Base-by-base conservation (phyloP, 2,888 invertebrate species). In the Synanthedon myopaeformis region DNA sequence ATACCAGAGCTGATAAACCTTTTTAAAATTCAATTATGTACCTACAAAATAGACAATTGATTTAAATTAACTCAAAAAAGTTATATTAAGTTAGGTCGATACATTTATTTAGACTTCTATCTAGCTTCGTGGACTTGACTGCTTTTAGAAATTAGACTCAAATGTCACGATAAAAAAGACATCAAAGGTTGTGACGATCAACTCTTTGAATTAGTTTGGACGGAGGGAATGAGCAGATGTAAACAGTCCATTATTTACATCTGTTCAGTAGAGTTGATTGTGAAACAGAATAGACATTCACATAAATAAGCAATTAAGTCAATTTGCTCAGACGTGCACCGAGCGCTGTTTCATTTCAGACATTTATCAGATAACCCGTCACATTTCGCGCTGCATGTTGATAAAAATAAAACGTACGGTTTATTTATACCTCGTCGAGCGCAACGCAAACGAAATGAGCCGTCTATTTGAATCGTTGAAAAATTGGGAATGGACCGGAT, bases 281-380 rank as follows among this genome's bases (percentile, higher is more conserved):
- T 14, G 12, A 17, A 49, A 49, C 49, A 3, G 17, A 23, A 17
- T 14, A 14, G 49, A 49, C 17, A 49, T 48, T 51, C 54, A 57
- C 56, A 57, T 56, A 54, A 54, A 54, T 54, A 56, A 56, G 56
- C 56, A 56, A 55, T 72, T 69, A 72, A 72, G 67, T 72, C 72
- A 74, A 76, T 77, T 77, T 73, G 72, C 68, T 64, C 61, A 56
- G 67, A 63, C 69, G 61, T 61, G 66, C 62, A 57, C 59, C 61
- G 59, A 42, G 50, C 57, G 61, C 35, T 61, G 61, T 70, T 74
- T 70, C 71, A 72, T 78, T 74, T 70, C 65, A 65, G 65, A 60
- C 68, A 71, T 72, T 74, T 74, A 79, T 79, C 78, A 67, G 77
- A 79, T 80, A 74, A 62, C 58, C 67, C 64, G 72, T 72, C 74